These are phyloP conservation scores for Siderastrea siderea DNA, from an alignment of 92 coral and sea anemone species.

Conservation along the genomic window DNA sequence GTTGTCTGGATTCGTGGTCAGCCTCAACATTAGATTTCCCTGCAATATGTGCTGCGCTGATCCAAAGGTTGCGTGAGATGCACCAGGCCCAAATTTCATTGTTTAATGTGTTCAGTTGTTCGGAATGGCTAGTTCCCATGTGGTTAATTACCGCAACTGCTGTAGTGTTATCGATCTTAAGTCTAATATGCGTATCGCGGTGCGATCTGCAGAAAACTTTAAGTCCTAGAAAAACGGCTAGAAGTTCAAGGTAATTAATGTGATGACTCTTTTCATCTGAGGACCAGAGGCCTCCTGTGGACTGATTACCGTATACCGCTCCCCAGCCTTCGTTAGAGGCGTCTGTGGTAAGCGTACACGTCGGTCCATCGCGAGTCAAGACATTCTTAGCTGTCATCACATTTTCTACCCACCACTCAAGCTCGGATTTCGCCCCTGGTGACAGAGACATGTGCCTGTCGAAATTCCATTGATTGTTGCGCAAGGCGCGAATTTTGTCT, in stretches of 20 bases:
- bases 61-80: not conserved
- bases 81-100: constrained; percentile 67
- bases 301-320: not conserved
- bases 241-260: too few relatives aligned
- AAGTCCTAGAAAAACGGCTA: too few relatives aligned
- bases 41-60: too few relatives aligned
- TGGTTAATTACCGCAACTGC: too few relatives aligned
- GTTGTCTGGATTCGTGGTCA: too few relatives aligned
- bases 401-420: not conserved
- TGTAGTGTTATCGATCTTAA: too few relatives aligned
- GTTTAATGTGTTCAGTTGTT: not conserved
- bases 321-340: constrained; percentile 5
- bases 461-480: not conserved
- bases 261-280: constrained; percentile 1
- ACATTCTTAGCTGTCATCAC: constrained; percentile 6
- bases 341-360: not conserved
- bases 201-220: too few relatives aligned
- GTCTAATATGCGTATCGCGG: too few relatives aligned
- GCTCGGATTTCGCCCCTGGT: not conserved
- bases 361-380: not conserved
- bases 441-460: not conserved
- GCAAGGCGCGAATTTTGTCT: not conserved
- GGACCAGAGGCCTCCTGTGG: constrained; percentile 37
- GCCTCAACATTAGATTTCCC: too few relatives aligned
- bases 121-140: too few relatives aligned